Evolutionary conservation across 1,140 invertebrate genomes (phyloP), one percentile per base, ranked within the genome.

Genomic region (Pseudomyrmex flavicornis): DNA sequence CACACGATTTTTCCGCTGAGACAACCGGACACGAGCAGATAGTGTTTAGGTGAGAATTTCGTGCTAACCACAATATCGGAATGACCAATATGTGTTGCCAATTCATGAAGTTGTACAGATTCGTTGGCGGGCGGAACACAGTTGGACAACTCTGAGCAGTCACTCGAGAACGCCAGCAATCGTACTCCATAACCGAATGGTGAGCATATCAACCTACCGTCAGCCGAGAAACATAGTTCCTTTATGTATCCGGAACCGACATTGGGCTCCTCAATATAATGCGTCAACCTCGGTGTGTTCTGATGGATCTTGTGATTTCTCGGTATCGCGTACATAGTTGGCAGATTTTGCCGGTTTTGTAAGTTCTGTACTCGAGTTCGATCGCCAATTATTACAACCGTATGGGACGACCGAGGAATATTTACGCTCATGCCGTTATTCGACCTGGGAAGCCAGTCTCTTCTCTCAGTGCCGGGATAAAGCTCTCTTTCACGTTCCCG

Each of bases 121-220:
- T 92, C 93, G 92, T 87, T 86, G 93, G 93, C 87, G 75, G 87
- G 56, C 15, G 96, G 95, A 1, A 96, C 95, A 90, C 96, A 96
- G 79, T 96, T 95, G 2, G 97, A 96, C 50, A 99, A 93, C 92
- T 99, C 98, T 58, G 96, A 95, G 92, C 98, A 98, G 10, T 96
- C 93, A 0, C 95, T 95, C 83, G 97, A 97, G 89, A 99, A 98
- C 1, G 96, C 96, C 9, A 99, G 93, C 0, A 99, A 93, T 20
- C 98, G 94, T 52, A 98, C 96, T 4, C 98, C 98, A 87, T 96
- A 96, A 1, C 96, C 97, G 91, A 97, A 98, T 0, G 98, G 98
- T 0, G 98, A 99, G 91, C 97, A 98, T 26, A 99, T 97, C 0
- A 99, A 91, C 46, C 98, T 95, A 0, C 98, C 98, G 92, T 99